These are phyloP conservation scores for Pectinophora gossypiella DNA, from an alignment of 1,140 invertebrate species.

Conservation along the genomic window DNA sequence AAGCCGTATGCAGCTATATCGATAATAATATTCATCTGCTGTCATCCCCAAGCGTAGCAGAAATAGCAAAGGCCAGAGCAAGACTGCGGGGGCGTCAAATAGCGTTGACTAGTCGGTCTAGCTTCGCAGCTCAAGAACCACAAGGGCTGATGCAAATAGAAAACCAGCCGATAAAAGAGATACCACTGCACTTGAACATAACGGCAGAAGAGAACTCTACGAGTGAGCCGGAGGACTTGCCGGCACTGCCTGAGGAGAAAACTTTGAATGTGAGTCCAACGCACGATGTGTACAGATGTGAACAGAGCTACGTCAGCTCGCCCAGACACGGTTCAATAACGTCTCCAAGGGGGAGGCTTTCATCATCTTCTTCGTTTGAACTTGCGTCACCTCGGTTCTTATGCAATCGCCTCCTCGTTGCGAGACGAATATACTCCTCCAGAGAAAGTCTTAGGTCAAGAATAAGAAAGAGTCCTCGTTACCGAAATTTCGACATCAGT, in stretches of 20 bases:
- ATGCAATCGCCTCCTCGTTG: constrained; percentile 39
- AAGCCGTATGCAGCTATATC: constrained; percentile 47
- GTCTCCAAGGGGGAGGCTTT: constrained; percentile 22
- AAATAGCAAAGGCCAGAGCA: constrained; percentile 41
- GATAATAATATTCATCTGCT: constrained; percentile 41
- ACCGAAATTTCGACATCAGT: background rate
- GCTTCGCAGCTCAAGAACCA: constrained; percentile 42
- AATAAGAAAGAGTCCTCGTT: constrained; percentile 7
- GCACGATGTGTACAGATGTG: constrained; percentile 33
- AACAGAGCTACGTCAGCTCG: constrained; percentile 46
- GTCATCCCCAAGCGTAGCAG: constrained; percentile 29
- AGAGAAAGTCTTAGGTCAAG: constrained; percentile 24
- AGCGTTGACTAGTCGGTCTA: background rate
- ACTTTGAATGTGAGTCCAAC: background rate
- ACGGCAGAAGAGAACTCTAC: constrained; percentile 13
- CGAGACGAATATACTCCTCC: constrained; percentile 25
- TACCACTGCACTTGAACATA: background rate
- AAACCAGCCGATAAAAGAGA: constrained; percentile 5
- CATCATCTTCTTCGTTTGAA: constrained; percentile 35
- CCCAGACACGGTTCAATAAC: constrained; percentile 34
- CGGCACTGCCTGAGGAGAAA: constrained; percentile 30
- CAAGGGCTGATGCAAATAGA: constrained; percentile 36
- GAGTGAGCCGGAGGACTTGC: constrained; percentile 33
- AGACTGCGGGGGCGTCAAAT: constrained; percentile 26
- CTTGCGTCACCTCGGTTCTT: constrained; percentile 31